phyloP scores from a whole-genome alignment of 2,113 vertebrate genomes.

The Silurus asotus region DNA sequence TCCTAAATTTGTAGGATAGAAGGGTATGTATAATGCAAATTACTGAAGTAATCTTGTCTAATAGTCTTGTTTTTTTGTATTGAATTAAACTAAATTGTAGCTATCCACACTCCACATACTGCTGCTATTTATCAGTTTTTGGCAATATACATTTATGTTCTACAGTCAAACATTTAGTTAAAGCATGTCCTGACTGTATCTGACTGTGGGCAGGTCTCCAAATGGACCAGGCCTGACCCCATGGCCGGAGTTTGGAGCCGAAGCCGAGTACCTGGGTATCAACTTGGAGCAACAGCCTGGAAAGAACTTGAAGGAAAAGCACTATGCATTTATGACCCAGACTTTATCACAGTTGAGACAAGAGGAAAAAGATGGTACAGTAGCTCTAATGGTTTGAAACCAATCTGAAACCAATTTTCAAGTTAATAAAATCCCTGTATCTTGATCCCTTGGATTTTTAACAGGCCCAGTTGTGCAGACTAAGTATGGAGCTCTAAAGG shows the following conservation, averaged over 20 bases:
- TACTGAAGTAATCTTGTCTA: no score
- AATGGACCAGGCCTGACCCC: constrained; percentile 65
- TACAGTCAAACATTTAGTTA: not conserved
- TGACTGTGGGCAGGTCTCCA: constrained; percentile 62
- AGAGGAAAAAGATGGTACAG: constrained; percentile 41
- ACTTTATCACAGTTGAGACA: constrained; percentile 59
- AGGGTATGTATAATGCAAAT: not conserved
- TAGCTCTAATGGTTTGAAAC: not conserved
- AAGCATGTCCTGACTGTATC: not conserved
- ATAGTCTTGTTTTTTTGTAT: not conserved
- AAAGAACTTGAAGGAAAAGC: constrained; percentile 63
- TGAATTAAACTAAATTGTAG: not conserved
- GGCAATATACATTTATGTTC: not conserved
- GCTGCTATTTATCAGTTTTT: not conserved
- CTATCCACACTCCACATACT: not conserved
- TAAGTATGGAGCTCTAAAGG: constrained; percentile 70
- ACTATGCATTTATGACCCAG: constrained; percentile 65
- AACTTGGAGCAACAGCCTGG: constrained; percentile 57
- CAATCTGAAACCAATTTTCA: not conserved
- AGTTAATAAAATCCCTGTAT: not conserved
- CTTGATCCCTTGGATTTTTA: not conserved
- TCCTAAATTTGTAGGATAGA: not conserved
- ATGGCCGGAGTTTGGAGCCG: constrained; percentile 69
- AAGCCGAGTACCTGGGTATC: constrained; percentile 66
- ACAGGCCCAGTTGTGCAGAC: constrained; percentile 70